These are phyloP conservation scores for Falco peregrinus DNA, from an alignment of 2,797 vertebrate species.

Conservation along the genomic window DNA sequence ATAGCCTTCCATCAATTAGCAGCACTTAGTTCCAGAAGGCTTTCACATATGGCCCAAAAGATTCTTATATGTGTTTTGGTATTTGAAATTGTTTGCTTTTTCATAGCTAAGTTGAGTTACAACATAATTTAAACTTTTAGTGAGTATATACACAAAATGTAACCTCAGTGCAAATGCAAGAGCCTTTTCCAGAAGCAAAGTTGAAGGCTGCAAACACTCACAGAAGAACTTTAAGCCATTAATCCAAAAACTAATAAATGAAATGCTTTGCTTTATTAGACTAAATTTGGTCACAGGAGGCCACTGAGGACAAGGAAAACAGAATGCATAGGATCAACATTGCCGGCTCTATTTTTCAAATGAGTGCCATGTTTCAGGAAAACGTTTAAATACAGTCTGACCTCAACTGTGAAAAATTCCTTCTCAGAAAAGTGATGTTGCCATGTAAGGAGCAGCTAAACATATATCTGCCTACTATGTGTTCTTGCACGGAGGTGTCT, in stretches of 20 bases:
- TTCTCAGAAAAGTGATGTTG: neutral
- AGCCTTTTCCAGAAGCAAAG: neutral
- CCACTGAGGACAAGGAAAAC: neutral
- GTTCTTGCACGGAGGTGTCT: neutral
- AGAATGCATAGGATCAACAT: neutral
- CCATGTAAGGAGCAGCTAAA: neutral
- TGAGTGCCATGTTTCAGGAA: neutral
- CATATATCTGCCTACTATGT: neutral
- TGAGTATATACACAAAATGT: neutral
- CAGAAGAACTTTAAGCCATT: neutral
- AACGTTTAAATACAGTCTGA: neutral
- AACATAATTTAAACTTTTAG: neutral
- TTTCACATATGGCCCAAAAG: neutral
- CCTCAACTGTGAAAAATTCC: neutral
- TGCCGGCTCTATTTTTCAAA: neutral
- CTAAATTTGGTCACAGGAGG: neutral
- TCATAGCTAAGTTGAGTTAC: neutral
- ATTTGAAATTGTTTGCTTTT: neutral
- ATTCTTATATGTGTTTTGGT: neutral
- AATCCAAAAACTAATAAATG: neutral
- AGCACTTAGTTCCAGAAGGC: neutral
- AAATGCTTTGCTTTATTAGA: neutral
- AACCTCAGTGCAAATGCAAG: neutral
- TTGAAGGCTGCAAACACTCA: neutral
- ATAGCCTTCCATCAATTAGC: neutral